These are phyloP conservation scores for Petrocephalus sullivani DNA, from an alignment of 2,797 vertebrate species.

Conservation along the genomic window DNA sequence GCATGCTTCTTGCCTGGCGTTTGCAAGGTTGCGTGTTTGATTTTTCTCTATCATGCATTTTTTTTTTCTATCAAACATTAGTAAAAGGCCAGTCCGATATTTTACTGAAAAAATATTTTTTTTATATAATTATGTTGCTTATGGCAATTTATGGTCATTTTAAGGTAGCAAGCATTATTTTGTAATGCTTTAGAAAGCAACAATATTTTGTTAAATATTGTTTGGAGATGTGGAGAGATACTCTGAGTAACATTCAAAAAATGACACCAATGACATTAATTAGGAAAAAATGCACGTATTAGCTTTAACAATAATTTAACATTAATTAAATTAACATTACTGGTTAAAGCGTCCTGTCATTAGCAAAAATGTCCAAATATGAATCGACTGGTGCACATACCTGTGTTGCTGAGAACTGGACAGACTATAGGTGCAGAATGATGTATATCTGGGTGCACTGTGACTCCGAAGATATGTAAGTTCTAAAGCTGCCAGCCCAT, in stretches of 20 bases:
- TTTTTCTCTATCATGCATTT: neutral
- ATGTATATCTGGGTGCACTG: neutral
- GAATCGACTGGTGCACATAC: neutral
- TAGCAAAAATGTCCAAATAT: neutral
- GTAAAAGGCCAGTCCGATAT: neutral
- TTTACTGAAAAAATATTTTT: neutral
- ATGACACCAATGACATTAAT: neutral
- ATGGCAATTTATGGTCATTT: neutral
- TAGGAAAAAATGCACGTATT: neutral
- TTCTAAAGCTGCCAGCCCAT: neutral
- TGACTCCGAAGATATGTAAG: neutral
- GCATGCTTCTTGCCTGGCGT: neutral
- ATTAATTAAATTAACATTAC: no score
- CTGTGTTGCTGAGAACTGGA: neutral
- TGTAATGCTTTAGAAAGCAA: neutral
- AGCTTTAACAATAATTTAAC: no score
- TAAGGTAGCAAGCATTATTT: neutral
- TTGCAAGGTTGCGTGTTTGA: neutral
- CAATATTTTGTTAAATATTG: neutral
- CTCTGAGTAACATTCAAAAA: neutral
- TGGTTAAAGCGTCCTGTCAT: no score
- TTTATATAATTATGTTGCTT: neutral
- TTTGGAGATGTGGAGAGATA: neutral
- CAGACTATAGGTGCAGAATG: neutral
- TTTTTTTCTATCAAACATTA: neutral